These are phyloP conservation scores for Athrips mouffetella DNA, from an alignment of 2,888 invertebrate genomes.

Conservation along the genomic window DNA sequence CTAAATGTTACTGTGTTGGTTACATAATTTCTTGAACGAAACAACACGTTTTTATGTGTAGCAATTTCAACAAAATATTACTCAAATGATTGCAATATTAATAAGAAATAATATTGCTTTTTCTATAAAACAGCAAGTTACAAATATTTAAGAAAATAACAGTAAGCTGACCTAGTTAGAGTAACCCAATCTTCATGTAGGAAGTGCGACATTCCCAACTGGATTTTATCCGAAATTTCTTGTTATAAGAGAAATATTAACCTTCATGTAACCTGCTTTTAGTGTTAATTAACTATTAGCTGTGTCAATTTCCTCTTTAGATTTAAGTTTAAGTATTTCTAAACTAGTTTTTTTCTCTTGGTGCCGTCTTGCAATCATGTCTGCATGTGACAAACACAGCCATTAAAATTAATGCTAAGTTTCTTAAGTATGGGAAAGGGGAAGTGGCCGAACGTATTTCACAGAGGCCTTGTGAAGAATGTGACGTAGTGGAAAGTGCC, in stretches of 20 bases:
- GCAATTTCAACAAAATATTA: not conserved
- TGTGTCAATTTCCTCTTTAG: slow-evolving; percentile 9
- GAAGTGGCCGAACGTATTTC: not conserved
- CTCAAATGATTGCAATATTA: slow-evolving; percentile 4
- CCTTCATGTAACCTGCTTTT: slow-evolving; percentile 18
- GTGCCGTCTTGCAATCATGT: not conserved
- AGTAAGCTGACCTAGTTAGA: slow-evolving; percentile 10
- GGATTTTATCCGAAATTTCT: slow-evolving; percentile 14
- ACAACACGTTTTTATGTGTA: slow-evolving; percentile 2
- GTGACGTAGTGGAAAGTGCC: not conserved
- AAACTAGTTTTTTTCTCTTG: not conserved
- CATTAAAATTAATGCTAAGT: not conserved
- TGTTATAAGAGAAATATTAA: slow-evolving; percentile 8
- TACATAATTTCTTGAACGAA: not conserved
- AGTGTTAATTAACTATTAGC: slow-evolving; percentile 9
- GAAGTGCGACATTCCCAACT: slow-evolving; percentile 12
- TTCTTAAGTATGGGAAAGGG: slow-evolving; percentile 9
- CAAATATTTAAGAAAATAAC: slow-evolving; percentile 1
- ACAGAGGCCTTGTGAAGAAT: slow-evolving; percentile 4
- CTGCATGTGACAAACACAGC: not conserved
- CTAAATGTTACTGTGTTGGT: no score
- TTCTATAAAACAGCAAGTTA: not conserved
- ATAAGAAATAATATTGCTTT: slow-evolving; percentile 3
- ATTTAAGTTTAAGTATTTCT: slow-evolving; percentile 1
- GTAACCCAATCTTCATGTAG: slow-evolving; percentile 5